Evolutionary conservation across 2,113 vertebrate species (phyloP).

Genomic region (Ptyas mucosa): DNA sequence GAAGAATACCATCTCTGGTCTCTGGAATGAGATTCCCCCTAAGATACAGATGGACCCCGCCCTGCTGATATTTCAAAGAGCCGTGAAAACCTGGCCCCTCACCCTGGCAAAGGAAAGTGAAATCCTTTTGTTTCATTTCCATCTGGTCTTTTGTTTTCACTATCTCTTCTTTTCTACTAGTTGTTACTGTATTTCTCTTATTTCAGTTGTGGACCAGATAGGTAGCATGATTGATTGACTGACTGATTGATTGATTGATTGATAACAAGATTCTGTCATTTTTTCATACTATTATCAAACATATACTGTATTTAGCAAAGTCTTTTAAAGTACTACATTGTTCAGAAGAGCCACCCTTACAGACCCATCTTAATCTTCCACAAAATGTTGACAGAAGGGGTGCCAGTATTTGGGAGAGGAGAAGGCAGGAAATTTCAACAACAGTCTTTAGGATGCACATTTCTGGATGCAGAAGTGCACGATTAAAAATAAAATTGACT

Average conservation of each 20-base stretch:
- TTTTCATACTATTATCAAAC: neutral
- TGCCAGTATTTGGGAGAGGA: neutral
- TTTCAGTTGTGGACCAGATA: neutral
- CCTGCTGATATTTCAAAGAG: neutral
- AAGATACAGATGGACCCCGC: neutral
- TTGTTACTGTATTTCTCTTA: neutral
- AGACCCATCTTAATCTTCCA: neutral
- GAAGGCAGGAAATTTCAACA: neutral
- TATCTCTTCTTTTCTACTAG: neutral
- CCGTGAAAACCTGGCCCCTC: neutral
- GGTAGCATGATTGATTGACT: neutral
- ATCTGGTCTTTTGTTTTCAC: neutral
- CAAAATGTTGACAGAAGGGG: neutral
- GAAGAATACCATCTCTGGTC: neutral
- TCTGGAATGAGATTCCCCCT: neutral
- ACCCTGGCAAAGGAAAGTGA: neutral
- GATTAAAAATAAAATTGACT: neutral
- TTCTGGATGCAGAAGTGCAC: neutral
- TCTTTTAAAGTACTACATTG: neutral
- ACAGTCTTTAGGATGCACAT: neutral
- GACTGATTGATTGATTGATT: neutral
- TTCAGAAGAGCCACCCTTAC: neutral
- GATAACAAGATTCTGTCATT: neutral
- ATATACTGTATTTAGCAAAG: neutral
- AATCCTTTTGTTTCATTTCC: neutral